Conservation (phyloP, 2,888 invertebrate species). For the Molanna angustata region DNA sequence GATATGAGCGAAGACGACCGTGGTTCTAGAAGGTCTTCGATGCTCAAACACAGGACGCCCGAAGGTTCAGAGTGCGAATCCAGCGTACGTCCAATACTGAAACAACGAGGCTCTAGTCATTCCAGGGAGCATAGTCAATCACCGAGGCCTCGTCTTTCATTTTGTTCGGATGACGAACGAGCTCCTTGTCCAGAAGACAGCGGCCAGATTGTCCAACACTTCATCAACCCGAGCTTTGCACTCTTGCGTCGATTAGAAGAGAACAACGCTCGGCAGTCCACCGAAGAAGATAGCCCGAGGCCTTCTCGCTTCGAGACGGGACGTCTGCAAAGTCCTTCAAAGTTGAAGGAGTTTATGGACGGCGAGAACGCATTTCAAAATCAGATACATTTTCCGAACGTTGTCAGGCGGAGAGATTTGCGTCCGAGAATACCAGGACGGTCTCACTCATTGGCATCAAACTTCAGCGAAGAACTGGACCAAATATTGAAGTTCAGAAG, state of each 20-base stretch:
- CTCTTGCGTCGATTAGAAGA: slow-evolving; percentile 14
- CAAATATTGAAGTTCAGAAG: slow-evolving; percentile 50
- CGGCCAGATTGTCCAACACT: slow-evolving; percentile 9
- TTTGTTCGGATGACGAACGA: slow-evolving; percentile 52
- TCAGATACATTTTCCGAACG: slow-evolving; percentile 21
- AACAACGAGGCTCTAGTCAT: slow-evolving; percentile 60
- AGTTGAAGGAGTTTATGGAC: slow-evolving; percentile 20
- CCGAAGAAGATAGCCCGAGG: slow-evolving; percentile 18
- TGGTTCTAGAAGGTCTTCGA: slow-evolving; percentile 57
- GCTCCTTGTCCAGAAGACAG: slow-evolving; percentile 10
- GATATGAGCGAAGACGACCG: slow-evolving; percentile 55
- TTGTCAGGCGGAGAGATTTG: slow-evolving; percentile 47
- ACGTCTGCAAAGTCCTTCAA: slow-evolving; percentile 41
- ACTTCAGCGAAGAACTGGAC: slow-evolving; percentile 52
- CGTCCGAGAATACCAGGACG: slow-evolving; percentile 49
- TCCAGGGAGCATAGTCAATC: slow-evolving; percentile 60
- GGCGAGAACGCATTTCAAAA: slow-evolving; percentile 1
- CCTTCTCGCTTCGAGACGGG: slow-evolving; percentile 36
- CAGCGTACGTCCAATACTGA: slow-evolving; percentile 63
- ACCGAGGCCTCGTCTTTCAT: slow-evolving; percentile 63
- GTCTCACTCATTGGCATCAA: slow-evolving; percentile 51
- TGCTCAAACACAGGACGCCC: slow-evolving; percentile 54
- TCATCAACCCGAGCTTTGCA: slow-evolving; percentile 13
- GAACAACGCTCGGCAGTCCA: neutral
- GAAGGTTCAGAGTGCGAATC: slow-evolving; percentile 57